Evolutionary conservation across 2,113 vertebrate genomes (phyloP).

Genomic region (Embiotoca jacksoni): DNA sequence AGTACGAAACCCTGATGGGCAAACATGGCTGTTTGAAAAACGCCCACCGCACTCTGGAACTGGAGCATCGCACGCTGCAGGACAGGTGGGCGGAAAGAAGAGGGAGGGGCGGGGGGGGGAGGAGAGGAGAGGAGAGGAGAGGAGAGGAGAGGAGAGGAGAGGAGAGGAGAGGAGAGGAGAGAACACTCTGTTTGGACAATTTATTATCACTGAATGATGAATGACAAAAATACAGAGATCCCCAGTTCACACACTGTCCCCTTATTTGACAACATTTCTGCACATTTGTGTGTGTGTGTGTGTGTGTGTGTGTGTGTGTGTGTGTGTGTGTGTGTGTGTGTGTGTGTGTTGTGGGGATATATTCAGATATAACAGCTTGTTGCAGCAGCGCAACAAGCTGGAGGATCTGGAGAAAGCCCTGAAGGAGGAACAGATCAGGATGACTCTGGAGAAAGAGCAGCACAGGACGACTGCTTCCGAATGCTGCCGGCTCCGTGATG

Average conservation of each 20-base stretch:
- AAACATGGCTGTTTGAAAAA: constrained; percentile 94
- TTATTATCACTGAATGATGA: too few species aligned
- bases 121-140: neutral
- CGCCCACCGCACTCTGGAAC: constrained; percentile 92
- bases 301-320: too few species aligned
- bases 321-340: neutral
- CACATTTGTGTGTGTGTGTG: too few species aligned
- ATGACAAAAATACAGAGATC: too few species aligned
- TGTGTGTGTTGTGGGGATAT: neutral
- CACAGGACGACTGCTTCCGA: constrained; percentile 89
- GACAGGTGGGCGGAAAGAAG: constrained; percentile 86
- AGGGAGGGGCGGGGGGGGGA: neutral
- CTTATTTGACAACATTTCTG: too few species aligned
- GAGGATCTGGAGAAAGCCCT: constrained; percentile 93
- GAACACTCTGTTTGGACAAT: too few species aligned
- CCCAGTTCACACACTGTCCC: too few species aligned
- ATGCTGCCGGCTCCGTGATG: constrained; percentile 89
- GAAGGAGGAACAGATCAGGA: constrained; percentile 93
- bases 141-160: too few species aligned
- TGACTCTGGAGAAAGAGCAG: constrained; percentile 91
- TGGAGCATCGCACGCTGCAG: constrained; percentile 92
- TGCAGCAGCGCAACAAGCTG: constrained; percentile 92
- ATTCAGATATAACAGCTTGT: constrained; percentile 86
- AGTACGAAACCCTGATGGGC: constrained; percentile 92
- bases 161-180: too few species aligned